These are phyloP conservation scores for Mesoligia furuncula DNA, from an alignment of 2,888 invertebrate genomes.

Conservation along the genomic window DNA sequence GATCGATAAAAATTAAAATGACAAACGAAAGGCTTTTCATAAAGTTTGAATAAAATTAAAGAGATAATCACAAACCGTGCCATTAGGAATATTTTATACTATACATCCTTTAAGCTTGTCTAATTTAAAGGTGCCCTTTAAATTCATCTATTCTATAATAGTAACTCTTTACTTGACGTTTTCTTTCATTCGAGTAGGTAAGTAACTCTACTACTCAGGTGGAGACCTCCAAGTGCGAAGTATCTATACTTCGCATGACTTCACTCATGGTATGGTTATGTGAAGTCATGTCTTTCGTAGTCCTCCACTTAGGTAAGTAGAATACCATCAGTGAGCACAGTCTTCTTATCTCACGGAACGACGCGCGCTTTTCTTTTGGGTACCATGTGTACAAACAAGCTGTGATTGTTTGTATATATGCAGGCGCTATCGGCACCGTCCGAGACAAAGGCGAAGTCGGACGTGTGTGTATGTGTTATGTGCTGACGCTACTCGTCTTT, in stretches of 20 bases:
- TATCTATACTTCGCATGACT: not conserved
- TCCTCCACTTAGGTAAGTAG: slow-evolving; percentile 7
- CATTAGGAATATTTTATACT: slow-evolving; percentile 59
- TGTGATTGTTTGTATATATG: not conserved
- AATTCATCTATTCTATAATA: slow-evolving; percentile 69
- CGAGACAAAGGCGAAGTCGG: not conserved
- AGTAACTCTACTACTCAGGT: slow-evolving; percentile 33
- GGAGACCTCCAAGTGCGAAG: not conserved
- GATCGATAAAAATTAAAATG: not conserved
- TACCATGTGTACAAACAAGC: not conserved
- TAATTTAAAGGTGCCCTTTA: slow-evolving; percentile 73
- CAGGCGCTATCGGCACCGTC: not conserved
- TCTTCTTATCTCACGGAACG: not conserved
- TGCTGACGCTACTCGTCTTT: not conserved
- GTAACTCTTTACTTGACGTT: slow-evolving; percentile 67
- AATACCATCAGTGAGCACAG: slow-evolving; percentile 15
- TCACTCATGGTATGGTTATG: slow-evolving; percentile 6
- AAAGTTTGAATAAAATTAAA: slow-evolving; percentile 31
- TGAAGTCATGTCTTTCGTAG: slow-evolving; percentile 10
- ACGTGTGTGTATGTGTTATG: not conserved
- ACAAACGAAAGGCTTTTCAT: not conserved
- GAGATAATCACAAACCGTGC: slow-evolving; percentile 53
- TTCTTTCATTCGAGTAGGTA: slow-evolving; percentile 47
- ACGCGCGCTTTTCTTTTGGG: not conserved
- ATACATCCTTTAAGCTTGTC: slow-evolving; percentile 66